phyloP scores from a whole-genome alignment of 2,797 vertebrate species.

The Acrossocheilus wenchowensis region DNA sequence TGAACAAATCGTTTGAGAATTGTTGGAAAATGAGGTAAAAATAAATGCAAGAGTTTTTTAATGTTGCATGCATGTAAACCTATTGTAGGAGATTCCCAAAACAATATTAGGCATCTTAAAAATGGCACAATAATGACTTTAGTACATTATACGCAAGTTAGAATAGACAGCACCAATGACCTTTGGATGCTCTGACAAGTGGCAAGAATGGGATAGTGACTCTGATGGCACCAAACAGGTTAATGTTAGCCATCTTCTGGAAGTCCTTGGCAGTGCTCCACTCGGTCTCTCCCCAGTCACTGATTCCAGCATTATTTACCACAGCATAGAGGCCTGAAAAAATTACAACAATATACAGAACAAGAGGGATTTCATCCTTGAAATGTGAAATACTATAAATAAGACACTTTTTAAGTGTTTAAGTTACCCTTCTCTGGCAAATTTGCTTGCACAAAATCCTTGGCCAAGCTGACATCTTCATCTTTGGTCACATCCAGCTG shows the following conservation, averaged over 20 bases:
- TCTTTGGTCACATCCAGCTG: slow-evolving; percentile 72
- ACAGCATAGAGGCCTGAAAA: slow-evolving; percentile 80
- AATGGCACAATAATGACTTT: neutral
- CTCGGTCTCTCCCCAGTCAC: slow-evolving; percentile 80
- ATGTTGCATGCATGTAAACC: neutral
- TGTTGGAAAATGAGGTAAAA: too few relatives aligned
- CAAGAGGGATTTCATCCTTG: neutral
- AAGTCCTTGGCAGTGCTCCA: slow-evolving; percentile 79
- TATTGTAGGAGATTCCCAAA: neutral
- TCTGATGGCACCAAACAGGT: slow-evolving; percentile 80
- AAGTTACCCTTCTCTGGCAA: slow-evolving; percentile 71
- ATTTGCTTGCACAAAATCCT: slow-evolving; percentile 61
- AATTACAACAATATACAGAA: neutral
- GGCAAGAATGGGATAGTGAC: slow-evolving; percentile 78
- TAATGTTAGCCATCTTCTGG: slow-evolving; percentile 73
- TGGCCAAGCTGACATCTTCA: slow-evolving; percentile 65
- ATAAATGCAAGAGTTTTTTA: too few relatives aligned
- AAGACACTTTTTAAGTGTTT: neutral
- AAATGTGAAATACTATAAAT: neutral
- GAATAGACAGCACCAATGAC: slow-evolving; percentile 58
- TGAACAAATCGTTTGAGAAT: too few relatives aligned
- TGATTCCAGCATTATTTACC: slow-evolving; percentile 83
- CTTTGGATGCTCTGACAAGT: slow-evolving; percentile 79
- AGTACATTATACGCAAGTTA: neutral
- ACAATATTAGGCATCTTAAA: neutral